Evolutionary conservation across 37 sponge, comb jelly and placozoan species (phyloP).

Genomic region (Hormiphora californensis): DNA sequence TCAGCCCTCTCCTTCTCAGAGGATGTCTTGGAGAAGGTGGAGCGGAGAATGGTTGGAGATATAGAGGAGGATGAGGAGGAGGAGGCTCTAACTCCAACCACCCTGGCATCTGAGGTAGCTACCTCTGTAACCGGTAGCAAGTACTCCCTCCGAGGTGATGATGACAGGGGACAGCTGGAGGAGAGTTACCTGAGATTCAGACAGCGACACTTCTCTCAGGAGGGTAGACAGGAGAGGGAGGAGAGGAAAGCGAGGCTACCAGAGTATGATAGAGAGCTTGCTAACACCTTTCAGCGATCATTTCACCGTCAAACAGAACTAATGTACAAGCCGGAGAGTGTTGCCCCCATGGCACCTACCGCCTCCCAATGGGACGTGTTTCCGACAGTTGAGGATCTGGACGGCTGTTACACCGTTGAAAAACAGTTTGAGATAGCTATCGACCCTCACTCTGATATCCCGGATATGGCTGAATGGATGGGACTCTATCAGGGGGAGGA

Average conservation of each 20-base stretch:
- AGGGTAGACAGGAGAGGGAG: not conserved
- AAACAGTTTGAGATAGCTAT: conserved; percentile 2
- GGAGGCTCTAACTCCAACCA: conserved; percentile 10
- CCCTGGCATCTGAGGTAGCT: not conserved
- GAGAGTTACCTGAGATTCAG: not conserved
- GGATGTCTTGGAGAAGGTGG: not conserved
- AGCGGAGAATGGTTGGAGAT: not conserved
- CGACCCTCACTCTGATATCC: not conserved
- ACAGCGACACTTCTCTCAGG: not conserved
- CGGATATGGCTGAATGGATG: not conserved
- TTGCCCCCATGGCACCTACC: not conserved
- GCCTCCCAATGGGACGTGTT: not conserved
- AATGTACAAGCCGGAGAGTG: not conserved
- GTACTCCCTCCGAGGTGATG: not conserved
- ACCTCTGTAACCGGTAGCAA: not conserved
- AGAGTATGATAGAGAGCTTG: not conserved
- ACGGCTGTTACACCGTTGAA: not conserved
- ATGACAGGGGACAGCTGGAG: not conserved
- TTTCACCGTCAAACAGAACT: not conserved
- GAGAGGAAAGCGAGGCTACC: not conserved
- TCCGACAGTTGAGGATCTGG: conserved; percentile 2
- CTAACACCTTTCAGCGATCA: not conserved
- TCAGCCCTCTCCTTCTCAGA: not conserved
- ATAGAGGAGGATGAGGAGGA: not conserved
- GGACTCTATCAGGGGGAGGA: conserved; percentile 4